phyloP scores from a whole-genome alignment of 2,113 vertebrate genomes.

The Electrona antarctica region DNA sequence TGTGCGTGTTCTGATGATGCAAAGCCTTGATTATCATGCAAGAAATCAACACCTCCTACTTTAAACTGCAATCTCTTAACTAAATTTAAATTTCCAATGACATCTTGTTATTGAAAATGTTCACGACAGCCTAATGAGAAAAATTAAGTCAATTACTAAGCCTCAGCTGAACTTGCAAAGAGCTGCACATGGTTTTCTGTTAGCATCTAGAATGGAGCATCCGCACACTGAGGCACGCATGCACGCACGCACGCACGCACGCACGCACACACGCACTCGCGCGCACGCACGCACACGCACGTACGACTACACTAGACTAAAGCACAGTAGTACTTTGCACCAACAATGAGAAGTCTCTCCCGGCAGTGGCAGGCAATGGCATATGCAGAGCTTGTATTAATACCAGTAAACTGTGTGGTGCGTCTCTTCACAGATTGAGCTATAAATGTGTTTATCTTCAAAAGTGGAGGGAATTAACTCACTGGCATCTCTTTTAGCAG shows the following conservation, averaged over 20 bases:
- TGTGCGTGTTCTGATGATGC: background rate
- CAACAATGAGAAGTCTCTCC: too few relatives aligned
- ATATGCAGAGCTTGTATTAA: constrained; percentile 34
- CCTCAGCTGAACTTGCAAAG: background rate
- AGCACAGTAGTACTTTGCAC: background rate
- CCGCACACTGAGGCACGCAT: background rate
- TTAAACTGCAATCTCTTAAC: background rate
- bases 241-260: background rate
- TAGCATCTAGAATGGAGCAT: background rate
- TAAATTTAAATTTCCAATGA: constrained; percentile 19
- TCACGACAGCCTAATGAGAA: constrained; percentile 1
- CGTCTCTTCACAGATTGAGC: constrained; percentile 25
- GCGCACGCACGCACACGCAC: background rate
- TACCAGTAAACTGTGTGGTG: constrained; percentile 19
- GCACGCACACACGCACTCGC: background rate
- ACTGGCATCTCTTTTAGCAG: constrained; percentile 32
- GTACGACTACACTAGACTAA: background rate
- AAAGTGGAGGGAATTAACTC: constrained; percentile 23
- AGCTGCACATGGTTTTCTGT: constrained; percentile 3
- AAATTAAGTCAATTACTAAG: background rate
- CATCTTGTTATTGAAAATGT: constrained; percentile 14
- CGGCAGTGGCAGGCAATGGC: constrained; percentile 37
- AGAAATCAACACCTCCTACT: constrained; percentile 8
- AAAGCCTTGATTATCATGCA: background rate
- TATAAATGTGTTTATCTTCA: constrained; percentile 45